Percentiles rank a stretch among this genome's conserved stretches.
Evolutionary conservation across 2,797 vertebrate genomes (phyloP).

Genomic region (Distichodus sexfasciatus): DNA sequence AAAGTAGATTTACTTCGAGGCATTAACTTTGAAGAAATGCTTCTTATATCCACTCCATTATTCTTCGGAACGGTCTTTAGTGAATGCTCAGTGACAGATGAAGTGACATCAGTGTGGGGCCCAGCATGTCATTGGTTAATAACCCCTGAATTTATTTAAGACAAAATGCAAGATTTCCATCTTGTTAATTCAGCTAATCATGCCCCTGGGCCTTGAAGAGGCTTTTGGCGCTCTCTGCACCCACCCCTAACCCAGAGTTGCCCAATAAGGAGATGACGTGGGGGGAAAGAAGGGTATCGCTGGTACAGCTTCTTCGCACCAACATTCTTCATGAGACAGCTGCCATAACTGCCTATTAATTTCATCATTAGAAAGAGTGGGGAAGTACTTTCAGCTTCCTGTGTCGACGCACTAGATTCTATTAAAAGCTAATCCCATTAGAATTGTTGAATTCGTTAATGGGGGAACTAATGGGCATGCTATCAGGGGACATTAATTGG

Average conservation of each 20-base stretch:
- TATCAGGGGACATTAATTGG: slow-evolving; percentile 99
- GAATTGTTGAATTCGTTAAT: slow-evolving; percentile 99
- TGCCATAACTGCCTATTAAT: slow-evolving; percentile 94
- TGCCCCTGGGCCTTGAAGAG: slow-evolving; percentile 42
- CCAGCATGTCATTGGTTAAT: slow-evolving; percentile 39
- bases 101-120: slow-evolving; percentile 19
- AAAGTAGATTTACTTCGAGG: too few relatives aligned
- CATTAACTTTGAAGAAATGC: slow-evolving; percentile 11
- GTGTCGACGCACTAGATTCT: slow-evolving; percentile 98
- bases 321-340: slow-evolving; percentile 86
- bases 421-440: slow-evolving; percentile 99
- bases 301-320: slow-evolving; percentile 86
- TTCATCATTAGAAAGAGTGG: slow-evolving; percentile 88
- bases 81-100: slow-evolving; percentile 25
- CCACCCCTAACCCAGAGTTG: background rate
- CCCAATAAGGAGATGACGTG: slow-evolving; percentile 1
- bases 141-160: slow-evolving; percentile 50
- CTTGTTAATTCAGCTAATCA: slow-evolving; percentile 46
- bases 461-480: slow-evolving; percentile 99
- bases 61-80: slow-evolving; percentile 16
- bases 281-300: slow-evolving; percentile 63
- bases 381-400: slow-evolving; percentile 95
- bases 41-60: background rate
- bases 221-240: slow-evolving; percentile 5
- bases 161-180: slow-evolving; percentile 37